Conservation (phyloP, 2,888 invertebrate species). For the Lochmaea crataegi region DNA sequence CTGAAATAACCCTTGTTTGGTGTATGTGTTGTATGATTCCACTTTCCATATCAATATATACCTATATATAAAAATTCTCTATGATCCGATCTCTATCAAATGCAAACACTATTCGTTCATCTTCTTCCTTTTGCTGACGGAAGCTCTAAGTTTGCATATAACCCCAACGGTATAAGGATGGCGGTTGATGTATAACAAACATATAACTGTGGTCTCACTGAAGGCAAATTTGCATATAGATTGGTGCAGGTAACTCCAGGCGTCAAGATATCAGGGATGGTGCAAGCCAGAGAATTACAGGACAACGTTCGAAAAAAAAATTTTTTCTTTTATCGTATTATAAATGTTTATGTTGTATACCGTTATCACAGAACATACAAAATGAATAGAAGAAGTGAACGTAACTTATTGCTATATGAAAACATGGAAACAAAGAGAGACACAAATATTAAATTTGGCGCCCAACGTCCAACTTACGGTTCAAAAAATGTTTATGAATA, state of each 20-base stretch:
- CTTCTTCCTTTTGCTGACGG: slow-evolving; percentile 22
- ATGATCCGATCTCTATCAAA: slow-evolving; percentile 21
- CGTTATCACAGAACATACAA: not conserved
- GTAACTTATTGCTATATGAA: not conserved
- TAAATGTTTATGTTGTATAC: not conserved
- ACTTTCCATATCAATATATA: too few species aligned
- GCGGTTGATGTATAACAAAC: slow-evolving; percentile 44
- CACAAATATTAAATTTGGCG: too few species aligned
- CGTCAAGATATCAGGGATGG: slow-evolving; percentile 30
- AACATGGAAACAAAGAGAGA: not conserved
- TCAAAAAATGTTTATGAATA: too few species aligned
- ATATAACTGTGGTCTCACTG: slow-evolving; percentile 40
- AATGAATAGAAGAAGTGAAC: not conserved
- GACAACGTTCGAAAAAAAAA: not conserved
- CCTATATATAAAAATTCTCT: not conserved
- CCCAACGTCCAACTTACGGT: too few species aligned
- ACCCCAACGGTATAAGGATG: slow-evolving; percentile 37
- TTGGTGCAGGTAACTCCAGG: slow-evolving; percentile 39
- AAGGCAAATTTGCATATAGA: slow-evolving; percentile 44
- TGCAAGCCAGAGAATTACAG: slow-evolving; percentile 2
- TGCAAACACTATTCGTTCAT: slow-evolving; percentile 10
- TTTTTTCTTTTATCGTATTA: not conserved
- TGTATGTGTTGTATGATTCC: too few species aligned
- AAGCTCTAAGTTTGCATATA: slow-evolving; percentile 35
- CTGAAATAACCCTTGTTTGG: too few species aligned